Base-by-base conservation (phyloP, 2,113 vertebrate genomes). In the Hippocampus mohnikei region DNA sequence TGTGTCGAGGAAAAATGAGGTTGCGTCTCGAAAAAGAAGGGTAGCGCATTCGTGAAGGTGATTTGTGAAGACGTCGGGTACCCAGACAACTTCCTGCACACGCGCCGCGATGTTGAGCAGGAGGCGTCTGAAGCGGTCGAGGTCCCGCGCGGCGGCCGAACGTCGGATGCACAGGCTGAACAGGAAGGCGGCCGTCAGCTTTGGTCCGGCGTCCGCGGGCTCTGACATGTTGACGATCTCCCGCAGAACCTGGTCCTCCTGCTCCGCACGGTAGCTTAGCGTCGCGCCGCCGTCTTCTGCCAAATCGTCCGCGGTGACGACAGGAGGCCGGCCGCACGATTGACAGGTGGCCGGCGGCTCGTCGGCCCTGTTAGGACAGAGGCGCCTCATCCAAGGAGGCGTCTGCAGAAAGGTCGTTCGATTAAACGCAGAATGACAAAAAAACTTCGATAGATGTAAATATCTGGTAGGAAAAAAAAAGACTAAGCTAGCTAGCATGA, bases 111-210 rank as follows among this genome's bases (percentile, higher is more conserved):
- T 86, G 55, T 70, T 74, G 5, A 93, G 88, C 74, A 94, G 84
- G 60, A 93, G 81, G 73, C 79, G 86, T 3, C 92, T 86, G 70
- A 93, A 81, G 71, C 91, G 80, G 0, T 69, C 27, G 67, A 87
- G 78, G 55, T 85, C 66, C 40, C 90, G 92, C 0, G 67, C 64
- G 69, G 75, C 71, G 27, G 90, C 89, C 0, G 92, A 91, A 80
- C 89, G 88, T 75, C 89, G 92, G 70, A 93, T 88, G 74, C 90
- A 93, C 4, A 93, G 84, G 71, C 88, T 89, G 16, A 94, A 81
- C 73, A 94, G 88, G 87, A 93, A 93, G 8, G 91, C 92, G 0
- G 90, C 84, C 1, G 89, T 89, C 63, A 93, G 81, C 69, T 89
- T 92, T 7, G 89, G 89, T 8, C 87, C 85, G 0, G 70, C 61